Percentiles rank a stretch among this genome's conserved stretches.
phyloP scores from a whole-genome alignment of 2,113 vertebrate genomes.

The Ctenomys sociabilis region DNA sequence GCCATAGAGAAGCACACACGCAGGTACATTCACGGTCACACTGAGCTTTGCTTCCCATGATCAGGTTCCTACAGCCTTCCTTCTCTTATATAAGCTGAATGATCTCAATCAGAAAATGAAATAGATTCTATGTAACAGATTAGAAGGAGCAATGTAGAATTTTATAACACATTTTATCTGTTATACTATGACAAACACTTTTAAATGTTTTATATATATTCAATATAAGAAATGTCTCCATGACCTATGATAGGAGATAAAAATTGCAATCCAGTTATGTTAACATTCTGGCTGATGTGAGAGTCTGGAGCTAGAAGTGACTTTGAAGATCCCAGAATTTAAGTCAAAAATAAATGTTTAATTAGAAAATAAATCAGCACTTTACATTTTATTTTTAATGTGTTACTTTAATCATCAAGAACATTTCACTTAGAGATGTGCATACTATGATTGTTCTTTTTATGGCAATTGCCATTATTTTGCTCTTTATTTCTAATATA shows the following conservation, averaged over 20 bases:
- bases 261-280: conserved; percentile 73
- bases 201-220: conserved; percentile 81
- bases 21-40: not conserved
- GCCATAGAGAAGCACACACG: not conserved
- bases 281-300: conserved; percentile 57
- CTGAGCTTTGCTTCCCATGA: not conserved
- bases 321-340: conserved; percentile 59
- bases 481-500: conserved; percentile 46
- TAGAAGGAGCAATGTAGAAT: conserved; percentile 54
- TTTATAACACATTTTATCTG: conserved; percentile 62
- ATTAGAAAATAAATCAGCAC: conserved; percentile 71
- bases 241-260: conserved; percentile 63
- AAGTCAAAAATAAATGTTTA: conserved; percentile 72
- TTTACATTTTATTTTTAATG: conserved; percentile 68
- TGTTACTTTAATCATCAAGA: conserved; percentile 69
- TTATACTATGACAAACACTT: conserved; percentile 60
- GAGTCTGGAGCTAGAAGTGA: conserved; percentile 57
- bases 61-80: not conserved
- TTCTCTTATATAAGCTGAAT: not conserved
- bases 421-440: conserved; percentile 12
- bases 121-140: conserved; percentile 72
- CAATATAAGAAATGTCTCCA: conserved; percentile 69
- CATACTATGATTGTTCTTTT: conserved; percentile 71
- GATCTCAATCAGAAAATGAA: not conserved
- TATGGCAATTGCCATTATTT: conserved; percentile 25